These are phyloP conservation scores for Zootermopsis nevadensis DNA, from an alignment of 2,888 invertebrate genomes.

Conservation along the genomic window DNA sequence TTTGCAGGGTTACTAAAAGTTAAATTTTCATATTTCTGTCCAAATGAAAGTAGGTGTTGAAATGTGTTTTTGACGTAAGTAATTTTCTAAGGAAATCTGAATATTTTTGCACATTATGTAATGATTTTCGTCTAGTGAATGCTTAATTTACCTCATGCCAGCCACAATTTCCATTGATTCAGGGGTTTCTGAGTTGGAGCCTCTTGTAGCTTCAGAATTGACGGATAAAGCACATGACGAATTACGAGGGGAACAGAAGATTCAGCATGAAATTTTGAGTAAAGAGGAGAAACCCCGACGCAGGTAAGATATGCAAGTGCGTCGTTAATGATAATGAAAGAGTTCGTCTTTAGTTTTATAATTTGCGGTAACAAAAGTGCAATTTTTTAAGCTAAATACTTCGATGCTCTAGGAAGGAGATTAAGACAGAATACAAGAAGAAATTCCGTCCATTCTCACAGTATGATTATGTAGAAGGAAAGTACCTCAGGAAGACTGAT, in stretches of 20 bases:
- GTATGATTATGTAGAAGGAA: slow-evolving; percentile 80
- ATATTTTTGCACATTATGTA: too few relatives aligned
- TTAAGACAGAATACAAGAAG: slow-evolving; percentile 84
- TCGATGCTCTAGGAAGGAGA: slow-evolving; percentile 62
- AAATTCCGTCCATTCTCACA: slow-evolving; percentile 85
- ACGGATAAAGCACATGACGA: slow-evolving; percentile 60
- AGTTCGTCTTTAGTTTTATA: too few relatives aligned
- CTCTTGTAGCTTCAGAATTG: slow-evolving; percentile 67
- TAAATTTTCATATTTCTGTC: too few relatives aligned
- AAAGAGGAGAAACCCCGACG: slow-evolving; percentile 57
- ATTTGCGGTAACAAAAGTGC: neutral
- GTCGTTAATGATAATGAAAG: neutral
- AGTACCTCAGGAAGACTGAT: slow-evolving; percentile 71
- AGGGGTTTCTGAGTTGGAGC: slow-evolving; percentile 78
- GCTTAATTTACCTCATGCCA: neutral
- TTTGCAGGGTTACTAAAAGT: too few relatives aligned
- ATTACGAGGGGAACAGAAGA: slow-evolving; percentile 61
- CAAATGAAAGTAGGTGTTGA: too few relatives aligned
- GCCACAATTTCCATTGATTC: slow-evolving; percentile 32
- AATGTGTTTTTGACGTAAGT: too few relatives aligned
- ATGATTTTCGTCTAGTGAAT: neutral
- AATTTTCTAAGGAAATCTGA: too few relatives aligned
- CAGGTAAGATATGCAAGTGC: slow-evolving; percentile 52
- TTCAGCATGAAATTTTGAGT: slow-evolving; percentile 56
- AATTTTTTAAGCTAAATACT: neutral